phyloP scores from a whole-genome alignment of 2,888 invertebrate genomes.

The Cordylochernes scorpioides region DNA sequence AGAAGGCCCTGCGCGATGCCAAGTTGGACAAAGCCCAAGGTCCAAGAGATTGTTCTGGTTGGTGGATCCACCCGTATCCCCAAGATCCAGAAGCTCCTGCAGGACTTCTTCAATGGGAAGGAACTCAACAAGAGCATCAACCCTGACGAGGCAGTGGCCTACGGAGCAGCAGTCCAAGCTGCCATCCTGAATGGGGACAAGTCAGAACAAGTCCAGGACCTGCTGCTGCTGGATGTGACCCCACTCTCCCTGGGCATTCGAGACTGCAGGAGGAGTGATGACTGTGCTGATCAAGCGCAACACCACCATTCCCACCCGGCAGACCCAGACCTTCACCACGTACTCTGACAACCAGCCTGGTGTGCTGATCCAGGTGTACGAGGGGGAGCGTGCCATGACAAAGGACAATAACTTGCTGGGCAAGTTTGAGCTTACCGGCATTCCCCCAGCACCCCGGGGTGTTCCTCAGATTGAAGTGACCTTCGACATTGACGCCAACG shows the following conservation, averaged over 20 bases:
- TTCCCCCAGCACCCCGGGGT: conserved; percentile 18
- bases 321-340: conserved; percentile 84
- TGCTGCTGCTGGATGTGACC: conserved; percentile 68
- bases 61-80: conserved; percentile 94
- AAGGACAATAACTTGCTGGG: conserved; percentile 22
- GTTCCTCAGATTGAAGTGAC: conserved; percentile 28
- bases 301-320: conserved; percentile 86
- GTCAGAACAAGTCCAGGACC: conserved; percentile 41
- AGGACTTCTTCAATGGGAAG: conserved; percentile 59
- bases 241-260: conserved; percentile 68
- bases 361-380: conserved; percentile 40
- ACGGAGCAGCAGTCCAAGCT: conserved; percentile 67
- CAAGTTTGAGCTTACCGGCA: conserved; percentile 22
- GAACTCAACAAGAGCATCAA: conserved; percentile 83
- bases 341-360: conserved; percentile 94
- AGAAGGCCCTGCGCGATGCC: conserved; percentile 77
- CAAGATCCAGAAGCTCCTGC: conserved; percentile 81
- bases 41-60: conserved; percentile 40
- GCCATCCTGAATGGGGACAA: conserved; percentile 65
- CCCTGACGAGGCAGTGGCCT: conserved; percentile 93
- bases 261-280: conserved; percentile 79
- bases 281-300: conserved; percentile 85
- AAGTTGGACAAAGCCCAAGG: conserved; percentile 75
- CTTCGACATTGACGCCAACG: conserved; percentile 27
- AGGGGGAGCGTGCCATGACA: conserved; percentile 25